Evolutionary conservation across 2,797 vertebrate genomes (phyloP), one percentile per base, ranked within the genome.

Genomic region (Gobionotothen gibberifrons): DNA sequence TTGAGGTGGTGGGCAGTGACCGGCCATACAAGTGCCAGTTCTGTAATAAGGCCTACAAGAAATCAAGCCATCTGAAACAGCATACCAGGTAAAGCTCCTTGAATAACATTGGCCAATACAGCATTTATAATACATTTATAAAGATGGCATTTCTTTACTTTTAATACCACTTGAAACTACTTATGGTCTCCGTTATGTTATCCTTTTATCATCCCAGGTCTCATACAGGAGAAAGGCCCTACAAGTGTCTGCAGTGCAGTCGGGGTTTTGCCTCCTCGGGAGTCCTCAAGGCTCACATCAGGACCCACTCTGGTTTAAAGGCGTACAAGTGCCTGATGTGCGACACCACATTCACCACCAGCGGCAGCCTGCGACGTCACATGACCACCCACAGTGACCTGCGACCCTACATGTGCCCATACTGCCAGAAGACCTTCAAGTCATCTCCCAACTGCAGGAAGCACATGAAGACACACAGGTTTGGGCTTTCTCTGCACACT

Each of bases 381-480:
- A 99, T 97, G 97, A 97, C 97, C 15, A 99, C 97, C 47, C 98
- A 99, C 85, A 99, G 97, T 5, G 97, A 98, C 87, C 90, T 97
- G 8, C 95, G 98, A 5, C 98, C 98, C 0, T 99, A 98, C 79
- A 99, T 99, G 98, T 99, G 98, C 80, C 98, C 98, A 0, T 99
- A 99, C 90, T 99, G 98, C 91, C 98, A 99, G 83, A 99, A 99
- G 86, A 99, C 98, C 4, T 99, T 99, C 87, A 99, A 99, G 94
- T 99, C 98, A 0, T 97, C 97, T 0, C 95, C 98, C 8, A 99
- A 99, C 87, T 99, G 98, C 92, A 97, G 98, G 89, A 99, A 99
- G 79, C 98, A 99, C 92, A 99, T 99, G 98, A 99, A 98, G 88
- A 99, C 98, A 4, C 98, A 99, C 73, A 97, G 97, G 98, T 99